Evolutionary conservation across 2,797 vertebrate genomes (phyloP).

Genomic region (Pteronotus mesoamericanus): DNA sequence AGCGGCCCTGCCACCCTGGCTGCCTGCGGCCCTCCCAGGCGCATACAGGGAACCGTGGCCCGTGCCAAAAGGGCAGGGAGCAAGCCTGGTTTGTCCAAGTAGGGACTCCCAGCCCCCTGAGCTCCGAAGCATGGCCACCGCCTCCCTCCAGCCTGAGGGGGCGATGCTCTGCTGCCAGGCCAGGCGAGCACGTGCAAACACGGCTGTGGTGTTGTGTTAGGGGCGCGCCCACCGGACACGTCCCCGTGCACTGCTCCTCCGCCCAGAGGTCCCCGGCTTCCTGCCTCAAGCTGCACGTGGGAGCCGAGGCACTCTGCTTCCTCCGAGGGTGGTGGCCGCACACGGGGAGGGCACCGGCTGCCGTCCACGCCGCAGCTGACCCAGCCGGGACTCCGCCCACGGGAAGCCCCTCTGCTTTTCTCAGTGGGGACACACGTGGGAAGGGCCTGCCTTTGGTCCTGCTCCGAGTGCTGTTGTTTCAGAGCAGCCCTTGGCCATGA

Average conservation of each 20-base stretch:
- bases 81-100: neutral
- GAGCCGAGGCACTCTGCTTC: neutral
- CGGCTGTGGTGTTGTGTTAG: neutral
- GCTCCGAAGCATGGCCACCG: neutral
- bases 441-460: neutral
- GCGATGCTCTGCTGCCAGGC: neutral
- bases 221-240: neutral
- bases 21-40: neutral
- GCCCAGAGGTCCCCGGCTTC: neutral
- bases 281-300: neutral
- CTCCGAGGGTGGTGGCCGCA: neutral
- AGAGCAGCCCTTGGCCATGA: constrained; percentile 38
- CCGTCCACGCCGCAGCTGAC: fast-evolving
- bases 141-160: neutral
- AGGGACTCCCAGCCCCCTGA: neutral
- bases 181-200: constrained; percentile 13
- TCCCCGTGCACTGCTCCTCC: neutral
- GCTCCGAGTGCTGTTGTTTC: neutral
- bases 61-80: neutral
- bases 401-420: neutral
- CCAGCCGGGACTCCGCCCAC: neutral
- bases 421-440: neutral
- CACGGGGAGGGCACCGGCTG: neutral
- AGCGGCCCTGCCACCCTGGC: neutral
- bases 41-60: neutral